Evolutionary conservation across 2,113 vertebrate species (phyloP), one percentile per base, ranked within the genome.

Genomic region (Aphyosemion australe): DNA sequence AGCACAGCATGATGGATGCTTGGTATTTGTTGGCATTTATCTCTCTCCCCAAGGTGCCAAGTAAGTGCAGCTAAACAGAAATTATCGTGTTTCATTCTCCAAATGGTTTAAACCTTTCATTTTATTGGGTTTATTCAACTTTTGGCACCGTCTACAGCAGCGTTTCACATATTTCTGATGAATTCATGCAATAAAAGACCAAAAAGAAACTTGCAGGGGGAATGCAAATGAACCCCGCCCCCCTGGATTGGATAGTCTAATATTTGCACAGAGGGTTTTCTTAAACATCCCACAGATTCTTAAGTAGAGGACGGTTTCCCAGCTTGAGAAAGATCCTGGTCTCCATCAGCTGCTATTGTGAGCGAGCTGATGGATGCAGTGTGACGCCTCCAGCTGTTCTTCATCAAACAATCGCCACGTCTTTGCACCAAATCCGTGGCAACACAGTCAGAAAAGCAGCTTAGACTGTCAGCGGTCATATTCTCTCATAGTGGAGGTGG

Each of bases 331-430:
- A 14, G 54, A 46, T 26, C 32, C 72, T 50, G 61, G 70, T 65
- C 71, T 47, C 65, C 51, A 69, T 50, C 69, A 76, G 68, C 70
- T 84, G 74, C 82, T 79, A 79, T 83, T 86, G 83, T 79, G 73
- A 66, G 65, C 18, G 52, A 81, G 74, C 73, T 86, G 90, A 92
- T 86, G 80, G 82, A 91, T 89, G 79, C 74, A 46, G 63, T 77
- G 67, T 85, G 87, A 80, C 70, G 52, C 80, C 65, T 80, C 78
- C 84, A 88, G 90, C 89, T 91, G 87, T 82, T 87, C 72, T 83
- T 82, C 53, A 74, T 87, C 81, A 84, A 89, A 89, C 85, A 89
- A 65, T 48, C 20, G 11, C 58, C 45, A 51, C 79, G 79, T 88
- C 78, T 75, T 75, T 53, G 76, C 74, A 62, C 58, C 69, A 53